Evolutionary conservation across 1,140 invertebrate genomes (phyloP).

Genomic region (Acromyrmex charruanus): DNA sequence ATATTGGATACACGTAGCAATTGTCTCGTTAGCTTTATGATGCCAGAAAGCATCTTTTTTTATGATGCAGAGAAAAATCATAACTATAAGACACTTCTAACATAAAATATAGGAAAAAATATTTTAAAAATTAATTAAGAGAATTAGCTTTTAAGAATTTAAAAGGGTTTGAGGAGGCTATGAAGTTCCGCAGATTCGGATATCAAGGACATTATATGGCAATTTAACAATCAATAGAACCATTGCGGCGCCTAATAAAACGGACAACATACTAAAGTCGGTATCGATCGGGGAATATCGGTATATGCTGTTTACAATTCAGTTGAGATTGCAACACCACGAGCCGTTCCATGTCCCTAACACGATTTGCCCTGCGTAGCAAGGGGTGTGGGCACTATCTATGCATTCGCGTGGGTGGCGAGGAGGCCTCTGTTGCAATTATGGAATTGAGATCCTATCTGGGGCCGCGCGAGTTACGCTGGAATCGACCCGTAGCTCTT

Average conservation of each 20-base stretch:
- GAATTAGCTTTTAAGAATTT: not conserved
- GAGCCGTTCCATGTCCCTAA: constrained; percentile 10
- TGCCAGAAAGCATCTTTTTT: not conserved
- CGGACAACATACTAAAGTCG: constrained; percentile 11
- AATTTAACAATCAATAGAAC: constrained; percentile 38
- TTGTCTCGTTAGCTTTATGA: constrained; percentile 1
- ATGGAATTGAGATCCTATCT: constrained; percentile 77
- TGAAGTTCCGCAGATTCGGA: not conserved
- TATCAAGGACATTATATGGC: not conserved
- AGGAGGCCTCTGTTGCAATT: constrained; percentile 67
- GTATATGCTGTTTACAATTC: constrained; percentile 28
- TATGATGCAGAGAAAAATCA: not conserved
- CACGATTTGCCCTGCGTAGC: not conserved
- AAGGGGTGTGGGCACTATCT: not conserved
- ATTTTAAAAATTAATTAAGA: not conserved
- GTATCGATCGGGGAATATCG: constrained; percentile 16
- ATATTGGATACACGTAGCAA: constrained; percentile 41
- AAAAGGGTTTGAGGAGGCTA: not conserved
- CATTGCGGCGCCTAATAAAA: constrained; percentile 26
- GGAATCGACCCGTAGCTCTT: constrained; percentile 62
- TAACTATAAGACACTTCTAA: not conserved
- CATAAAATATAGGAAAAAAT: not conserved
- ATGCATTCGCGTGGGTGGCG: constrained; percentile 31
- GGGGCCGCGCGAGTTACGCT: constrained; percentile 55
- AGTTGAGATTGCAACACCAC: constrained; percentile 10